A percentile compares a stretch with the other conserved stretches of the same genome.
phyloP scores from a whole-genome alignment of 2,797 vertebrate genomes.

The Sebastes diaconus region DNA sequence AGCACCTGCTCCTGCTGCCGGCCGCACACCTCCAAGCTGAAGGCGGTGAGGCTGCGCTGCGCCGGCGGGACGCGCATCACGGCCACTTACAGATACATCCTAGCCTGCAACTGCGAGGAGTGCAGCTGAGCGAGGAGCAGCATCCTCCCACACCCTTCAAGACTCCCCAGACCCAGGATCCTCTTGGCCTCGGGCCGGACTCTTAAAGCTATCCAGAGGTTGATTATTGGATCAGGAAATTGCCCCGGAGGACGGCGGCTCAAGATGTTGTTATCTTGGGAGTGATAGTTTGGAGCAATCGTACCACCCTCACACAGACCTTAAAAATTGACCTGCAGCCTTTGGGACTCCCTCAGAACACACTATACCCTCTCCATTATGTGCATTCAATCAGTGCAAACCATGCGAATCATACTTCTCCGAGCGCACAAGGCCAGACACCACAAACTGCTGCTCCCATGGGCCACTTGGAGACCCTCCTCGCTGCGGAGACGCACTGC shows the following conservation, averaged over 20 bases:
- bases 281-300: slow-evolving; percentile 26
- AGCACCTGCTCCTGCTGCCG: slow-evolving; percentile 95
- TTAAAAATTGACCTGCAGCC: slow-evolving; percentile 32
- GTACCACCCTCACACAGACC: slow-evolving; percentile 14
- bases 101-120: slow-evolving; percentile 96
- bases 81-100: slow-evolving; percentile 97
- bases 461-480: slow-evolving; percentile 30
- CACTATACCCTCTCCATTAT: slow-evolving; percentile 22
- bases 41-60: slow-evolving; percentile 93
- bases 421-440: slow-evolving; percentile 41
- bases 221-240: slow-evolving; percentile 38
- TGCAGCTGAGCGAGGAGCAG: slow-evolving; percentile 84
- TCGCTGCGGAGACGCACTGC: slow-evolving; percentile 14
- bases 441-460: slow-evolving; percentile 43
- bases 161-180: slow-evolving; percentile 32
- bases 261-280: slow-evolving; percentile 29
- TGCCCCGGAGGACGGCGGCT: slow-evolving; percentile 14
- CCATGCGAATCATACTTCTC: slow-evolving; percentile 33
- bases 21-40: slow-evolving; percentile 97
- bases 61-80: slow-evolving; percentile 92
- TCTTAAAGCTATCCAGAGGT: slow-evolving; percentile 23
- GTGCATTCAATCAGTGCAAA: slow-evolving; percentile 36
- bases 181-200: slow-evolving; percentile 18
- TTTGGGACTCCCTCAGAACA: slow-evolving; percentile 8
- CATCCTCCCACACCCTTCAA: background rate